Percentiles rank a stretch among this genome's conserved stretches.
These are phyloP conservation scores for Hirtodrosophila alboralis DNA, from an alignment of 2,888 invertebrate species.

Conservation along the genomic window DNA sequence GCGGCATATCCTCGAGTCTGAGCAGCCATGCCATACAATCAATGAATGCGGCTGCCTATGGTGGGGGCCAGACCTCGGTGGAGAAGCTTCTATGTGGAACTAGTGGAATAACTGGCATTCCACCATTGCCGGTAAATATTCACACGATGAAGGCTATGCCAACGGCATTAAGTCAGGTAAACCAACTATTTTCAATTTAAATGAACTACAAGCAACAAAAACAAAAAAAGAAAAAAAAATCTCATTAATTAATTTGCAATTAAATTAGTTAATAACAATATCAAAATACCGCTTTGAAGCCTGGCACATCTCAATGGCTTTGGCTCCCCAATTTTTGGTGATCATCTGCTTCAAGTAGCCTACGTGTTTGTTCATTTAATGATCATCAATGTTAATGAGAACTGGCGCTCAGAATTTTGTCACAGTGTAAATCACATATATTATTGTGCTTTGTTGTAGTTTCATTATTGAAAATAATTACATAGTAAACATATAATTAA, in stretches of 20 bases:
- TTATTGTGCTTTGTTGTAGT: slow-evolving; percentile 76
- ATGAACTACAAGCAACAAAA: slow-evolving; percentile 65
- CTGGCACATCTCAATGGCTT: slow-evolving; percentile 48
- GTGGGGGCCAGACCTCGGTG: slow-evolving; percentile 83
- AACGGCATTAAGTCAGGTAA: slow-evolving; percentile 84
- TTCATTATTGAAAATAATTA: slow-evolving; percentile 81
- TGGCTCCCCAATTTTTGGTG: slow-evolving; percentile 31
- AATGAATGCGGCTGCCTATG: slow-evolving; percentile 85
- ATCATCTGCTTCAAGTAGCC: slow-evolving; percentile 49
- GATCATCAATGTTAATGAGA: slow-evolving; percentile 37
- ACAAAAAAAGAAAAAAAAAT: slow-evolving; percentile 5
- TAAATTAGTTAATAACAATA: slow-evolving; percentile 36
- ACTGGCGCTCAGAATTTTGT: slow-evolving; percentile 25
- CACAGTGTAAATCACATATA: slow-evolving; percentile 52
- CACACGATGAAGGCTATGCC: slow-evolving; percentile 84
- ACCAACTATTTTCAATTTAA: slow-evolving; percentile 80
- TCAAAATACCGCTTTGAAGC: slow-evolving; percentile 43
- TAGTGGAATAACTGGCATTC: slow-evolving; percentile 83
- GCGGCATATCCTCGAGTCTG: slow-evolving; percentile 87
- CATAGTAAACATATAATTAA: not conserved
- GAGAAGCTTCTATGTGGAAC: slow-evolving; percentile 85
- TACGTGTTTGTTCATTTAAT: slow-evolving; percentile 41
- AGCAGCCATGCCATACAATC: slow-evolving; percentile 88
- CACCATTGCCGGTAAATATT: slow-evolving; percentile 84
- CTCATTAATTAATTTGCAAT: slow-evolving; percentile 37